Conservation (phyloP, 2,888 invertebrate species). For the Falcaria lacertinaria region DNA sequence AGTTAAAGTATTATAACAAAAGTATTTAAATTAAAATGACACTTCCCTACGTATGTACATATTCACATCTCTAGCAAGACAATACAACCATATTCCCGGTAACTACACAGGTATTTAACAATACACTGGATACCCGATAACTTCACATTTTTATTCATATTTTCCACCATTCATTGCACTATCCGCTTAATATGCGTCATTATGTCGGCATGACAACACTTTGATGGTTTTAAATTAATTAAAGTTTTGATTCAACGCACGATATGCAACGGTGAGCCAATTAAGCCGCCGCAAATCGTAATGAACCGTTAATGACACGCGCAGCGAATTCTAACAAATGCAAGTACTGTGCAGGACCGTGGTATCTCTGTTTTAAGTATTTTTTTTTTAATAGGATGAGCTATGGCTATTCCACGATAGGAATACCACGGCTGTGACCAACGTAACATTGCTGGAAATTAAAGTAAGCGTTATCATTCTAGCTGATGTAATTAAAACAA, state of each 20-base stretch:
- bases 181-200: slow-evolving; percentile 12
- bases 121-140: background rate
- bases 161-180: background rate
- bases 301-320: slow-evolving; percentile 70
- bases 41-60: too few relatives aligned
- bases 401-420: too few relatives aligned
- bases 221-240: slow-evolving; percentile 41
- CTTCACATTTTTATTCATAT: background rate
- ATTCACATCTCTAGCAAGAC: too few relatives aligned
- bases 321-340: slow-evolving; percentile 56
- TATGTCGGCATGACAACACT: slow-evolving; percentile 24
- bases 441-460: too few relatives aligned
- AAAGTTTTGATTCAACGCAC: slow-evolving; percentile 60
- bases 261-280: slow-evolving; percentile 63
- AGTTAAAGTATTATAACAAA: too few relatives aligned
- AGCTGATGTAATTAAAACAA: too few relatives aligned
- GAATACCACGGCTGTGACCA: too few relatives aligned
- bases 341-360: slow-evolving; percentile 12
- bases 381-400: too few relatives aligned
- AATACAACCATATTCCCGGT: too few relatives aligned
- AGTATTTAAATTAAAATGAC: too few relatives aligned
- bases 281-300: slow-evolving; percentile 62
- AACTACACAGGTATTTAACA: too few relatives aligned
- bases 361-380: background rate
- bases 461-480: too few relatives aligned